phyloP scores from a whole-genome alignment of 2,888 invertebrate genomes.

The Netelia fuscicornis region DNA sequence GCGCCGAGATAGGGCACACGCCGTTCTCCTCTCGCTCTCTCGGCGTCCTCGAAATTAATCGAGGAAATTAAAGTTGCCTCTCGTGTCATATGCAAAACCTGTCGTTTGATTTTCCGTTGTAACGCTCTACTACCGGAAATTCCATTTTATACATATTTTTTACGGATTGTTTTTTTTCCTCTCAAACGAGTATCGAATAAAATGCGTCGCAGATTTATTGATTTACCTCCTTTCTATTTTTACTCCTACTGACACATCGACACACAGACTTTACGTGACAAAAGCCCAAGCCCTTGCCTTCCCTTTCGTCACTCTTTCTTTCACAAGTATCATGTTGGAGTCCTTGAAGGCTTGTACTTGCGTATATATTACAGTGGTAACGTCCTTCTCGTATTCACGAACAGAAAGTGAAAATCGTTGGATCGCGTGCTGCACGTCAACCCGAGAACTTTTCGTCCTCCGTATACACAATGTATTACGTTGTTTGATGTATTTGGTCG shows the following conservation, averaged over 20 bases:
- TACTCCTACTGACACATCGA: conserved; percentile 52
- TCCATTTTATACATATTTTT: neutral
- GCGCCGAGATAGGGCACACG: conserved; percentile 53
- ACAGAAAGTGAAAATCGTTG: conserved; percentile 58
- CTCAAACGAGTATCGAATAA: conserved; percentile 35
- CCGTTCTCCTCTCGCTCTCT: conserved; percentile 19
- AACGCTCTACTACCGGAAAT: neutral
- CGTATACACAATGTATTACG: conserved; percentile 6
- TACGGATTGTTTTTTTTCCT: neutral
- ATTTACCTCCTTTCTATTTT: conserved; percentile 59
- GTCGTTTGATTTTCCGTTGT: neutral
- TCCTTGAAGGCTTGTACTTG: conserved; percentile 51
- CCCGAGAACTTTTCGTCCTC: conserved; percentile 19
- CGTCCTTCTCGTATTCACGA: conserved; percentile 45
- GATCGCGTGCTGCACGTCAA: conserved; percentile 62
- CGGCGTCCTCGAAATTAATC: conserved; percentile 72
- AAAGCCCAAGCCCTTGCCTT: neutral
- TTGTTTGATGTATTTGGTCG: conserved; percentile 51
- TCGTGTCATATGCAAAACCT: conserved; percentile 25
- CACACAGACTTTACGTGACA: conserved; percentile 37
- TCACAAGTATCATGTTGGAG: conserved; percentile 42
- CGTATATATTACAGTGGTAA: conserved; percentile 49
- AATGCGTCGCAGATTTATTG: conserved; percentile 43
- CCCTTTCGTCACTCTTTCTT: neutral
- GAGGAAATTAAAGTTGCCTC: conserved; percentile 75